Base-by-base conservation (phyloP, 2,888 invertebrate genomes). In the Eucriotettix oculatus region DNA sequence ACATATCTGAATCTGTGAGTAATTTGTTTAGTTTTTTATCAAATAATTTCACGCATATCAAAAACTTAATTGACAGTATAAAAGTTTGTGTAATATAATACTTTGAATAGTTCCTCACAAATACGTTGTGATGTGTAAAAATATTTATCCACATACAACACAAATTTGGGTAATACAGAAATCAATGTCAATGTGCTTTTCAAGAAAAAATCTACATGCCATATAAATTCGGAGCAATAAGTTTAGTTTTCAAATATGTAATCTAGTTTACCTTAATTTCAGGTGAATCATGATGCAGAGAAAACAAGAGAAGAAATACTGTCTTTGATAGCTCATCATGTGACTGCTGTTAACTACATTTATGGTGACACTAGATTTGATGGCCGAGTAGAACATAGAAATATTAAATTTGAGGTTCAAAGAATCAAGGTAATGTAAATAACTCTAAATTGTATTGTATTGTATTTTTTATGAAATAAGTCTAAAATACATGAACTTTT, bases 241-340 rank as follows among this genome's bases (percentile, higher is more conserved):
- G 16, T 16, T 14, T 52, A n/a, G 17, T 16, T 12, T n/a, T 1
- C 2, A 7, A 16, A 52, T 12, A n/a, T 52, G 1, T 16, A 52
- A 16, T 16, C 16, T 11, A 14, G 16, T 1, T 16, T 29, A 29
- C 29, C n/a, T 29, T 29, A 29, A 64, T 75, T 74, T 10, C 74
- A 90, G 89, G 66, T 75, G 16, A 86, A 88, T 70, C 75, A 78
- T 58, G 88, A 90, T 73, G 79, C 81, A 7, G 88, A 87, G 75
- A 94, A 96, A 75, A 96, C 96, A 1, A 81, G 91, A 63, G 97
- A 99, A 73, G 98, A 99, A 78, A 98, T 99, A 70, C 81, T 96
- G 64, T 94, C 96, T 0, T 79, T 99, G 68, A 97, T 99, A 74
- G 94, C 96, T 61, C 96, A 95, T 75, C 99, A 99, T 75, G 96